phyloP scores from a whole-genome alignment of 2,113 vertebrate species.

The Petrocephalus zakoni region DNA sequence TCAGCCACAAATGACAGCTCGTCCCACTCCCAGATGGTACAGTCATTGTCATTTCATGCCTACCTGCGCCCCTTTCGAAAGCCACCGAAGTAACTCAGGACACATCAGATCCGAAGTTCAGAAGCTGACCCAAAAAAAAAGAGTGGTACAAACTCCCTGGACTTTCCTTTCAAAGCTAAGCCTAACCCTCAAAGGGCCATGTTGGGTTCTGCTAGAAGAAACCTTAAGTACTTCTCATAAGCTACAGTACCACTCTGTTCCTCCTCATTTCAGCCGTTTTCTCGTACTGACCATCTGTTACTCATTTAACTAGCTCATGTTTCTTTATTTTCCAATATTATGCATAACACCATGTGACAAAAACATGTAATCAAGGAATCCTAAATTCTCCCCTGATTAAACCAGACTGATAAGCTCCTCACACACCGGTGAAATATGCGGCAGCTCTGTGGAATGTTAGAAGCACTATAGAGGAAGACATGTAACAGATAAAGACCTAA shows the following conservation, averaged over 20 bases:
- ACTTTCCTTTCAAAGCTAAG: not conserved
- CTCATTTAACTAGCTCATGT: not conserved
- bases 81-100: not conserved
- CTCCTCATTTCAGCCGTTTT: not conserved
- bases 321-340: not conserved
- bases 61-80: not conserved
- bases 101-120: not conserved
- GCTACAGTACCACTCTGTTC: not conserved
- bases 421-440: not conserved
- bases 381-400: not conserved
- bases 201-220: not conserved
- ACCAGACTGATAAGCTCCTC: not conserved
- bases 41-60: not conserved
- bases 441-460: not conserved
- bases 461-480: not conserved
- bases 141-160: not conserved
- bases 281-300: not conserved
- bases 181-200: not conserved
- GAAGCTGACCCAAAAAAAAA: not conserved
- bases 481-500: not conserved
- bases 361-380: not conserved
- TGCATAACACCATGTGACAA: not conserved
- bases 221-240: not conserved
- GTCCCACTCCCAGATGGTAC: not conserved
- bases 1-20: not conserved